Conservation (phyloP, 2,888 invertebrate genomes). For the Atrina japonica region DNA sequence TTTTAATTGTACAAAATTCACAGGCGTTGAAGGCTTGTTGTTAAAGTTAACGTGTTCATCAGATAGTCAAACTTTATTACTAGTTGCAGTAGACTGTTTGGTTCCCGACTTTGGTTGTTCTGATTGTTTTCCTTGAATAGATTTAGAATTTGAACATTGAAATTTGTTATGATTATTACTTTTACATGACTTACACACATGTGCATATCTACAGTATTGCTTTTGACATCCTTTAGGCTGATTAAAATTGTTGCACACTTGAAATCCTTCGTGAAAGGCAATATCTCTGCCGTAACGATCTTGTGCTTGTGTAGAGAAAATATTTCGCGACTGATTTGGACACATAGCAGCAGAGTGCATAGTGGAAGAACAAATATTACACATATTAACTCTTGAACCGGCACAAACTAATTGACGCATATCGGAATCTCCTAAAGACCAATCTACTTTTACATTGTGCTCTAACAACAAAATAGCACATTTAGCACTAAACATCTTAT, state of each 20-base stretch:
- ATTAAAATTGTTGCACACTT: slow-evolving; percentile 36
- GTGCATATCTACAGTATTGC: not conserved
- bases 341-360: slow-evolving; percentile 18
- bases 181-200: not conserved
- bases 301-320: no score
- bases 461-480: slow-evolving; percentile 18
- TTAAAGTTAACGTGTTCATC: no score
- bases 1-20: slow-evolving; percentile 8
- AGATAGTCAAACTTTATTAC: no score
- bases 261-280: not conserved
- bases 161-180: no score
- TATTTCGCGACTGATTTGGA: no score
- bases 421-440: slow-evolving; percentile 27
- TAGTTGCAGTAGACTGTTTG: no score
- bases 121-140: no score
- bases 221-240: not conserved
- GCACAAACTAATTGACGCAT: slow-evolving; percentile 13
- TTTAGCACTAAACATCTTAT: slow-evolving; percentile 22
- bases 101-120: not conserved
- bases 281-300: no score
- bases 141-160: no score
- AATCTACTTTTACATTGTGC: slow-evolving; percentile 33
- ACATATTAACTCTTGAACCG: slow-evolving; percentile 12
- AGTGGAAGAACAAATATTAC: slow-evolving; percentile 7
- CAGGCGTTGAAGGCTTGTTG: no score